A percentile compares a stretch with the other conserved stretches of the same genome.
phyloP scores from a whole-genome alignment of 2,888 invertebrate genomes.

The Drepana falcataria region DNA sequence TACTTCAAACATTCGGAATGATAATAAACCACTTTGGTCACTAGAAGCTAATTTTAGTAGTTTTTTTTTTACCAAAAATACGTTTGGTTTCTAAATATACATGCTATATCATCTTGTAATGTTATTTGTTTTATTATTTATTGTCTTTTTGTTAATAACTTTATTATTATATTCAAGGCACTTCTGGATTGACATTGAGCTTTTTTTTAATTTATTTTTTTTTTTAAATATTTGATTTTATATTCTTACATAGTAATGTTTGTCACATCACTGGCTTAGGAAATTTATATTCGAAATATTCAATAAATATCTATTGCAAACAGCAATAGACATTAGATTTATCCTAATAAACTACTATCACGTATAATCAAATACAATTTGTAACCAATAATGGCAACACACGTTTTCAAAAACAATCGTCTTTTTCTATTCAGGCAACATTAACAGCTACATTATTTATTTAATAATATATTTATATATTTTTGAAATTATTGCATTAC shows the following conservation, averaged over 20 bases:
- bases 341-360: slow-evolving; percentile 50
- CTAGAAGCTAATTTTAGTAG: slow-evolving; percentile 13
- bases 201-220: slow-evolving; percentile 25
- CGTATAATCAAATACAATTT: slow-evolving; percentile 45
- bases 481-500: slow-evolving; percentile 1
- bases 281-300: too few relatives aligned
- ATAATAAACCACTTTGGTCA: slow-evolving; percentile 29
- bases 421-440: slow-evolving; percentile 52
- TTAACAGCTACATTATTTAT: slow-evolving; percentile 35
- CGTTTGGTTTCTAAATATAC: slow-evolving; percentile 20
- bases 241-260: slow-evolving; percentile 20
- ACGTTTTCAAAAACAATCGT: slow-evolving; percentile 31
- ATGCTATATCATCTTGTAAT: slow-evolving; percentile 2
- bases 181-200: slow-evolving; percentile 73
- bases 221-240: slow-evolving; percentile 31
- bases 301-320: too few relatives aligned
- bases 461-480: slow-evolving; percentile 28
- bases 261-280: slow-evolving; percentile 43
- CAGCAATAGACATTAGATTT: slow-evolving; percentile 22
- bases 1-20: slow-evolving; percentile 52
- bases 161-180: slow-evolving; percentile 48
- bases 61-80: slow-evolving; percentile 13
- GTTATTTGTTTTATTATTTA: slow-evolving; percentile 14
- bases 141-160: slow-evolving; percentile 16
- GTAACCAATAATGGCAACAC: slow-evolving; percentile 73